Evolutionary conservation across 2,888 invertebrate genomes (phyloP).

Genomic region (Apamea epomidion): DNA sequence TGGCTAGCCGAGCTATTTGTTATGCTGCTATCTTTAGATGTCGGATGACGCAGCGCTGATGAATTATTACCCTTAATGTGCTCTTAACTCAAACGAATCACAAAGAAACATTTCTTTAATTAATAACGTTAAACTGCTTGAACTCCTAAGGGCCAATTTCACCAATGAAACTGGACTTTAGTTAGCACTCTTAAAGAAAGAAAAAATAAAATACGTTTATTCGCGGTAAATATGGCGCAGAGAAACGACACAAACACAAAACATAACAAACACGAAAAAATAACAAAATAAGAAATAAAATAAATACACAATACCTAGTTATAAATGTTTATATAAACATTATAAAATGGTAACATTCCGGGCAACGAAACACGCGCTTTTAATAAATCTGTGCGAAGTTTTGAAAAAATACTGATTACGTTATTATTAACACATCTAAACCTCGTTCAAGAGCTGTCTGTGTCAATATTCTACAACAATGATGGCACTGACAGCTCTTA

Average conservation of each 20-base stretch:
- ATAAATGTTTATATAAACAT: background rate
- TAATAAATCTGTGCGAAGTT: background rate
- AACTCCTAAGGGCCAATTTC: background rate
- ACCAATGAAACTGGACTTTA: background rate
- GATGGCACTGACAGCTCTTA: background rate
- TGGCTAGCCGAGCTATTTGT: conserved; percentile 33
- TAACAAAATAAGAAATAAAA: no score
- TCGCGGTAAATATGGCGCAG: background rate
- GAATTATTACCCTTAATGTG: conserved; percentile 34
- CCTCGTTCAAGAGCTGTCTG: background rate
- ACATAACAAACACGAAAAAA: no score
- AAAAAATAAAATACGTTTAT: background rate
- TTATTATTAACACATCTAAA: background rate
- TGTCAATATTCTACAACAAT: background rate
- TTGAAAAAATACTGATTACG: background rate
- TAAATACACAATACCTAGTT: background rate
- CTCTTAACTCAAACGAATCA: background rate
- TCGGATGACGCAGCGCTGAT: conserved; percentile 32
- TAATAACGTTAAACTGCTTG: background rate
- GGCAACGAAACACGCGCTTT: background rate
- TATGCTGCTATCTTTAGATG: conserved; percentile 42
- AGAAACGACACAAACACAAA: background rate
- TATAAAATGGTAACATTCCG: background rate
- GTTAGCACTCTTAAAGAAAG: background rate
- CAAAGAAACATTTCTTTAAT: conserved; percentile 9